Conservation (phyloP, 1,140 invertebrate species). For the Lerema accius region DNA sequence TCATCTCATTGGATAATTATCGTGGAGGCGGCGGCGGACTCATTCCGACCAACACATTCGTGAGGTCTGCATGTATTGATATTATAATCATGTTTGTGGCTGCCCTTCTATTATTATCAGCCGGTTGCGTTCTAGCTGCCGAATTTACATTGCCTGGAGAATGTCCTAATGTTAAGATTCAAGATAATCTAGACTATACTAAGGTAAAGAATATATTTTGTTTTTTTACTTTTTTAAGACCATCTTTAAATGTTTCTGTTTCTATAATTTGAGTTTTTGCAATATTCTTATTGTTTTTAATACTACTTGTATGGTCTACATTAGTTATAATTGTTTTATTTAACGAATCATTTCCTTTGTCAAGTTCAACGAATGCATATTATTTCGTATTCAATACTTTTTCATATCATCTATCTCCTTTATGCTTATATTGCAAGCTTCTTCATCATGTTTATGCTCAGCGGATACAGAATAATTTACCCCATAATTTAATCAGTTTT, state of each 20-base stretch:
- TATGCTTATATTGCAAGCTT: no score
- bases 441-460: no score
- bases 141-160: constrained; percentile 56
- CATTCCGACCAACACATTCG: constrained; percentile 42
- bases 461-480: no score
- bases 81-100: constrained; percentile 37
- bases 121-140: constrained; percentile 29
- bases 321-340: no score
- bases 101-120: constrained; percentile 34
- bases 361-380: no score
- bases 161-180: constrained; percentile 54
- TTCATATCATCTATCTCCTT: no score
- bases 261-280: not conserved
- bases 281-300: not conserved
- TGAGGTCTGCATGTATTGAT: constrained; percentile 36
- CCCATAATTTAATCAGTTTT: constrained; percentile 57
- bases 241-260: no score
- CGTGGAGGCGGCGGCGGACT: constrained; percentile 40
- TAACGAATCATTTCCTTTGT: no score
- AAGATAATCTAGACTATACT: constrained; percentile 53
- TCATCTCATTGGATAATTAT: constrained; percentile 61
- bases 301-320: no score
- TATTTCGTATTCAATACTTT: no score
- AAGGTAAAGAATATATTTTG: constrained; percentile 40
- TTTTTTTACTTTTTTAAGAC: not conserved